Evolutionary conservation across 2,888 invertebrate genomes (phyloP).

Genomic region (Thysanoteuthis rhombus): DNA sequence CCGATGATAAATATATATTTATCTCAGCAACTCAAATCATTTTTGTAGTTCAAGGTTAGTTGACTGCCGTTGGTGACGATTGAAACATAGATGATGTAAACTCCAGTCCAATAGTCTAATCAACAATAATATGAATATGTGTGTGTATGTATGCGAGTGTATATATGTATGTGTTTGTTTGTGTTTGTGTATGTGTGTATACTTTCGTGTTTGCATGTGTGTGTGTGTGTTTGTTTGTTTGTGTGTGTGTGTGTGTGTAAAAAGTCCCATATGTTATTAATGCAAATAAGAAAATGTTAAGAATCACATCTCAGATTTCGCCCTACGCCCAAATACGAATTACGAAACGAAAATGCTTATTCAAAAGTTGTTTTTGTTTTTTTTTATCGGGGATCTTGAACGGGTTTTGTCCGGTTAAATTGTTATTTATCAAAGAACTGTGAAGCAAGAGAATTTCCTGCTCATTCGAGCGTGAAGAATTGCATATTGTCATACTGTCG

Average conservation of each 20-base stretch:
- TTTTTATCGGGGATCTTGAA: neutral
- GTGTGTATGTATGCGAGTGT: neutral
- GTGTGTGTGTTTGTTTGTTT: no score
- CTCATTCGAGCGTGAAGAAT: neutral
- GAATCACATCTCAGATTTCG: neutral
- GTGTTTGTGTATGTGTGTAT: no score
- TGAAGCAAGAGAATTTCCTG: neutral
- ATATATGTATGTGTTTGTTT: neutral
- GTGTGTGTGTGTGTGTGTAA: neutral
- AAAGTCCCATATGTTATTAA: neutral
- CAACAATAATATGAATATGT: neutral
- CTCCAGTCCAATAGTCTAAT: no score
- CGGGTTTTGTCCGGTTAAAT: neutral
- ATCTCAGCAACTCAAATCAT: no score
- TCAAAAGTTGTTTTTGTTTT: neutral
- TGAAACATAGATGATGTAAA: no score
- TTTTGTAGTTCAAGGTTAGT: no score
- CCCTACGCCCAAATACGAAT: neutral
- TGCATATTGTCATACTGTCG: neutral
- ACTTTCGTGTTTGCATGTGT: no score
- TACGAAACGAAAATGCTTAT: neutral
- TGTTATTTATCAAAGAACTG: neutral
- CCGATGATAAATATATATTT: no score
- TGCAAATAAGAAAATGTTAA: neutral
- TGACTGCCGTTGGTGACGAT: no score